Base-by-base conservation (phyloP, 1,140 invertebrate species). In the Brachionus calyciflorus region DNA sequence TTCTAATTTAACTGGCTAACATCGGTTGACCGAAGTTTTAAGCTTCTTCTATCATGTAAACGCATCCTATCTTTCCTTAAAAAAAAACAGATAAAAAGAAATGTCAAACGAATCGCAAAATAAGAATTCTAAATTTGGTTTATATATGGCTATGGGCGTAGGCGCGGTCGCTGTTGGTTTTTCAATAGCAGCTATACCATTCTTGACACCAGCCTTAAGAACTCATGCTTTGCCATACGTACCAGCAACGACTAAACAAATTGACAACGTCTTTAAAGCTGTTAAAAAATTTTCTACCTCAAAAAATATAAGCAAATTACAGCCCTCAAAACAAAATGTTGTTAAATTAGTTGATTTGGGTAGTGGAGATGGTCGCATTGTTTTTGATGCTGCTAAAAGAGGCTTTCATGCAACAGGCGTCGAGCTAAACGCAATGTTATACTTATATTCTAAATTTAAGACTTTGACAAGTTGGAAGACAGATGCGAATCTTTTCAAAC, bases 331-430 rank as follows among this genome's bases (percentile, higher is more conserved):
- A 76, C 12, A 17, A 33, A 53, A 48, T 7, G 0, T 40, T 14
- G 46, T 73, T 12, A 76, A 21, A 57, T 17, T 77, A 2, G 40
- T 77, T 24, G 76, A 77, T 69, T 26, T 77, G 26, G 76, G 76
- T 0, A 77, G 76, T 70, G 76, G 76, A n/a, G 76, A 77, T 28
- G 76, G 76, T 24, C 44, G 76, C 28, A 69, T 77, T 24, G 76
- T 69, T 10, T 77, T 77, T 26, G 60, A 68, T 17, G 63, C 76
- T 10, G 48, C 48, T 33, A 28, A 69, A 55, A 28, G 21, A 51
- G 76, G 55, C 5, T 77, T 48, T 68, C 55, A 60, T 48, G 44
- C 48, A 17, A 53, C 44, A 14, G 76, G 76, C 3, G 60, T 77
- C 21, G 76, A 77, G 46, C 17, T 77, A 17, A 77, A 77, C 55